These are phyloP conservation scores for Petrophora chlorosata DNA, from an alignment of 2,888 invertebrate genomes.

Conservation along the genomic window DNA sequence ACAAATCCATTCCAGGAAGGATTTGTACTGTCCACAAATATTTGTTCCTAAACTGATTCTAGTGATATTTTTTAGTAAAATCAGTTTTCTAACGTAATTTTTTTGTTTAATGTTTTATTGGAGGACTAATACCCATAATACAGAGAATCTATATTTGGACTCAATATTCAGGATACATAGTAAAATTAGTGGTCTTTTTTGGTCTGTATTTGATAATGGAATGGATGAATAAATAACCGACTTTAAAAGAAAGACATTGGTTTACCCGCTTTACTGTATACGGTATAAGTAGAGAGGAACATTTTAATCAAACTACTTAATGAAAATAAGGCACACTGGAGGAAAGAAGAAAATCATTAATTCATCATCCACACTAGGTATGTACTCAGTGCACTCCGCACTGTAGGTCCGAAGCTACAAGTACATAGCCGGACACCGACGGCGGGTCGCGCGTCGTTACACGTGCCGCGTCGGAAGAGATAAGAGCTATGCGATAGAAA, in stretches of 20 bases:
- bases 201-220: conserved; percentile 9
- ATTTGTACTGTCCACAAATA: too few species aligned
- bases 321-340: conserved; percentile 15
- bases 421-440: too few species aligned
- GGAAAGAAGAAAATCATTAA: neutral
- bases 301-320: conserved; percentile 3
- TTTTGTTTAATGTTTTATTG: too few species aligned
- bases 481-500: too few species aligned
- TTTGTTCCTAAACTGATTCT: too few species aligned
- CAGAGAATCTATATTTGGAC: neutral
- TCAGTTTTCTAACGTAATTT: too few species aligned
- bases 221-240: conserved; percentile 11
- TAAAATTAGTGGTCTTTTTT: neutral
- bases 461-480: too few species aligned
- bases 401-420: too few species aligned
- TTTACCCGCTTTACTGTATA: conserved; percentile 16
- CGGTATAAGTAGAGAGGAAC: conserved; percentile 4
- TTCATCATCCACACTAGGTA: neutral
- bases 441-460: too few species aligned
- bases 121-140: neutral
- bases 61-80: too few species aligned
- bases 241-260: conserved; percentile 5
- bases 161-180: neutral
- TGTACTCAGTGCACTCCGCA: too few species aligned
- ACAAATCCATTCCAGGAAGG: too few species aligned